Conservation (phyloP, 2,888 invertebrate genomes). For the Drosophila aldrichi region DNA sequence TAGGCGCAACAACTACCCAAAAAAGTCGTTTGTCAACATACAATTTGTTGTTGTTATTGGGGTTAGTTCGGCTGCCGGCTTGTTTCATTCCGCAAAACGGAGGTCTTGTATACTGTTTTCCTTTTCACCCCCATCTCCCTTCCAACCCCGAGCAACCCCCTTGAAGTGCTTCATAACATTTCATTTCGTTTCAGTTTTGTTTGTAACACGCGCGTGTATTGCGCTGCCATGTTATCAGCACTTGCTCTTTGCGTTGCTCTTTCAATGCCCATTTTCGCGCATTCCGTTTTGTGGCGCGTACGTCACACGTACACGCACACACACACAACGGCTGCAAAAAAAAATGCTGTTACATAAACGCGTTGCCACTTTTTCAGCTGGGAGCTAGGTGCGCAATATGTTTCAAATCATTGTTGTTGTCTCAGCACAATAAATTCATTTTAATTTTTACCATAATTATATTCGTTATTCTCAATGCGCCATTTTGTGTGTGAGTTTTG, state of each 20-base stretch:
- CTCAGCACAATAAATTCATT: slow-evolving; percentile 43
- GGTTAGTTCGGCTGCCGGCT: slow-evolving; percentile 54
- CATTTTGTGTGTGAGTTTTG: slow-evolving; percentile 32
- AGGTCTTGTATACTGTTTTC: slow-evolving; percentile 12
- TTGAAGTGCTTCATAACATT: slow-evolving; percentile 19
- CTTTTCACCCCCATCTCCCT: slow-evolving; percentile 4
- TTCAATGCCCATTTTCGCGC: slow-evolving; percentile 60
- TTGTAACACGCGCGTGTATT: slow-evolving; percentile 32
- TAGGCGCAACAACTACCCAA: slow-evolving; percentile 63
- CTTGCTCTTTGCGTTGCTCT: slow-evolving; percentile 53
- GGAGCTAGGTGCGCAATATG: slow-evolving; percentile 41
- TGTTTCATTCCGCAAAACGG: slow-evolving; percentile 38
- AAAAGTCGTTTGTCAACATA: slow-evolving; percentile 52
- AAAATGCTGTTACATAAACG: slow-evolving; percentile 70
- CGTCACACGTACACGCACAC: slow-evolving; percentile 62
- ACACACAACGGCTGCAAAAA: slow-evolving; percentile 49
- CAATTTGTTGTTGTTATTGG: slow-evolving; percentile 22
- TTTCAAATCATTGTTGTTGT: slow-evolving; percentile 34
- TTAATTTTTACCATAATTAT: slow-evolving; percentile 31
- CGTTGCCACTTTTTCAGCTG: slow-evolving; percentile 66
- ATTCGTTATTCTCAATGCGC: slow-evolving; percentile 20
- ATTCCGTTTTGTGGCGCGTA: slow-evolving; percentile 70
- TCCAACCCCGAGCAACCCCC: not conserved
- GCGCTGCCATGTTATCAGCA: slow-evolving; percentile 55
- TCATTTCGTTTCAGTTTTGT: slow-evolving; percentile 39